phyloP scores from a whole-genome alignment of 2,888 invertebrate species.

The Buathra laborator region DNA sequence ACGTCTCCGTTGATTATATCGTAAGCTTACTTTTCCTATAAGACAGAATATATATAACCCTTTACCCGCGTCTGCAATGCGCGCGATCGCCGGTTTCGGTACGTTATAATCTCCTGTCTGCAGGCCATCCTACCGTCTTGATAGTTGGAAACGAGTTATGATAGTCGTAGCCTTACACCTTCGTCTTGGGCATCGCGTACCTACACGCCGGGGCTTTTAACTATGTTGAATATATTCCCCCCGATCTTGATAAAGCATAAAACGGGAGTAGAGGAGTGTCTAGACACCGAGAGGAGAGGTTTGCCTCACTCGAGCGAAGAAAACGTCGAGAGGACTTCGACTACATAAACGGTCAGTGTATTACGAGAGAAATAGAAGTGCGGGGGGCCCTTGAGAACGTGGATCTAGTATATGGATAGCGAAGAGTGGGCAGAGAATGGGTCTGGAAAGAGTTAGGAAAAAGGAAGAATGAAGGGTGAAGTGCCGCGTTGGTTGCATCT shows the following conservation, averaged over 20 bases:
- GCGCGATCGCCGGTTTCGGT: neutral
- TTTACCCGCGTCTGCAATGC: neutral
- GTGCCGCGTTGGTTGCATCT: slow-evolving; percentile 27
- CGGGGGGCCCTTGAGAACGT: neutral
- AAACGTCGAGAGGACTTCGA: neutral
- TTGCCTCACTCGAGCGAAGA: neutral
- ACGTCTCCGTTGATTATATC: slow-evolving; percentile 40
- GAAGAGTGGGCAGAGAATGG: slow-evolving; percentile 42
- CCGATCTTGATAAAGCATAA: slow-evolving; percentile 54
- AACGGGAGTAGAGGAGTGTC: slow-evolving; percentile 51
- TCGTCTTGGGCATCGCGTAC: neutral
- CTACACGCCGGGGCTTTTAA: neutral
- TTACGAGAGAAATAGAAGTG: slow-evolving; percentile 21
- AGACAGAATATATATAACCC: slow-evolving; percentile 15
- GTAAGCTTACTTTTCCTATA: slow-evolving; percentile 9
- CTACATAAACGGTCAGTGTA: slow-evolving; percentile 26
- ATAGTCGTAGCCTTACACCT: slow-evolving; percentile 36
- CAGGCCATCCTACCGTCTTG: slow-evolving; percentile 17
- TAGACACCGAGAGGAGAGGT: slow-evolving; percentile 11
- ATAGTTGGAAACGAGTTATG: slow-evolving; percentile 42
- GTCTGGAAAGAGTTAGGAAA: neutral
- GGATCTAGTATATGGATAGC: neutral
- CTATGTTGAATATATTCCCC: slow-evolving; percentile 16
- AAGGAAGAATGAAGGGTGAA: slow-evolving; percentile 30
- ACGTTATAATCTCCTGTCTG: slow-evolving; percentile 43